Conservation (phyloP, 1,140 invertebrate genomes). For the Dendrolimus kikuchii region DNA sequence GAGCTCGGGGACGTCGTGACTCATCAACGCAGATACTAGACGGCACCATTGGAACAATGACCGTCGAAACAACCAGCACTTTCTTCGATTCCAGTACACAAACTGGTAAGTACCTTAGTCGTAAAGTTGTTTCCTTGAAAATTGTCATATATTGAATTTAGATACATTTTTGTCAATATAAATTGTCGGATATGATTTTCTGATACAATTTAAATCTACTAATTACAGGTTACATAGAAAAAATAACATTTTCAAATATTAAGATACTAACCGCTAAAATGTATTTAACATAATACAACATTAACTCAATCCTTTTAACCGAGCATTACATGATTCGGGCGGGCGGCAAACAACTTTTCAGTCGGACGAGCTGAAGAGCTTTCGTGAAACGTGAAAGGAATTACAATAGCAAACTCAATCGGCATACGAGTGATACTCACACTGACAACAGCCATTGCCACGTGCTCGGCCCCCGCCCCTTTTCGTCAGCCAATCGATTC, state of each 20-base stretch:
- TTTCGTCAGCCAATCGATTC: constrained; percentile 61
- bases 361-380: constrained; percentile 20
- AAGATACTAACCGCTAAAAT: too few species aligned
- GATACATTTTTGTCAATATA: too few species aligned
- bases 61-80: constrained; percentile 91
- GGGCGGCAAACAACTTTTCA: constrained; percentile 15
- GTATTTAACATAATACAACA: too few species aligned
- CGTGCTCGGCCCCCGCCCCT: constrained; percentile 62
- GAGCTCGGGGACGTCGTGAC: constrained; percentile 84
- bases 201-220: too few species aligned
- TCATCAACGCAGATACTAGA: constrained; percentile 92
- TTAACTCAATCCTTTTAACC: too few species aligned
- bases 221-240: too few species aligned
- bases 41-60: constrained; percentile 93
- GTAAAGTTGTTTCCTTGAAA: neutral
- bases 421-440: constrained; percentile 25
- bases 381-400: constrained; percentile 29
- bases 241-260: too few species aligned
- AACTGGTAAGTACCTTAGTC: constrained; percentile 80
- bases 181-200: too few species aligned
- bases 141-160: too few species aligned
- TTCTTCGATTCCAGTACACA: constrained; percentile 95
- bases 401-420: constrained; percentile 35
- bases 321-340: constrained; percentile 1
- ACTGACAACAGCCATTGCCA: constrained; percentile 46